Percentiles rank a stretch among this genome's conserved stretches.
Conservation (phyloP, 2,113 vertebrate genomes). For the Oceanodroma tethys region DNA sequence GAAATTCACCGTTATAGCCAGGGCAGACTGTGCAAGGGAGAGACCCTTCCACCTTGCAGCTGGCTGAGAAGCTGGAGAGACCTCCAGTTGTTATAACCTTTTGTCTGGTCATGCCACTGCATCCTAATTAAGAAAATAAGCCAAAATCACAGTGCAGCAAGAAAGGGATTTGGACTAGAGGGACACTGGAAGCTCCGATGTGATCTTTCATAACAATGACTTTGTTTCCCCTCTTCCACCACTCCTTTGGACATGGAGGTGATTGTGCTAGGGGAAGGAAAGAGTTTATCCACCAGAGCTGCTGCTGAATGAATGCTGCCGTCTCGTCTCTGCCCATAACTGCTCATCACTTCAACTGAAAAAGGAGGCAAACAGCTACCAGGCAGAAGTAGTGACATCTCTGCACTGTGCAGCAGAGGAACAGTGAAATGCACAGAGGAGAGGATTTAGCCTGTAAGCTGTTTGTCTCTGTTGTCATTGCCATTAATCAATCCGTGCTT, state of each 20-base stretch:
- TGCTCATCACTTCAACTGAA: background rate
- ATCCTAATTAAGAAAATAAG: background rate
- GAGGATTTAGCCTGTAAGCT: conserved; percentile 28
- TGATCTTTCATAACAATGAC: background rate
- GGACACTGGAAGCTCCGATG: accelerated
- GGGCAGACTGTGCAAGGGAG: background rate
- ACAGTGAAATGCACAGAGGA: background rate
- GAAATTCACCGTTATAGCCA: background rate
- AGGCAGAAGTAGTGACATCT: background rate
- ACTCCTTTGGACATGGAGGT: background rate
- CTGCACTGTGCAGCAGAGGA: background rate
- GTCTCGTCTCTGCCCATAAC: background rate
- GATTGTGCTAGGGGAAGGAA: background rate
- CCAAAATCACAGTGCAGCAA: background rate
- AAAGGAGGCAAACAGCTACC: background rate
- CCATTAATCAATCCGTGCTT: conserved; percentile 19
- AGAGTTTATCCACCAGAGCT: background rate
- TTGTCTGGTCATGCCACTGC: background rate
- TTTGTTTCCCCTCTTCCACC: background rate
- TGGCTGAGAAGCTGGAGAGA: background rate
- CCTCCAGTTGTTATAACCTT: background rate
- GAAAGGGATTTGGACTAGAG: background rate
- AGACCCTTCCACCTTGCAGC: background rate
- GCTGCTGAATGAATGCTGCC: background rate
- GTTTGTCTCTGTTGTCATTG: conserved; percentile 31